phyloP scores from a whole-genome alignment of 1,140 invertebrate genomes.

The Matsumurasca onukii region DNA sequence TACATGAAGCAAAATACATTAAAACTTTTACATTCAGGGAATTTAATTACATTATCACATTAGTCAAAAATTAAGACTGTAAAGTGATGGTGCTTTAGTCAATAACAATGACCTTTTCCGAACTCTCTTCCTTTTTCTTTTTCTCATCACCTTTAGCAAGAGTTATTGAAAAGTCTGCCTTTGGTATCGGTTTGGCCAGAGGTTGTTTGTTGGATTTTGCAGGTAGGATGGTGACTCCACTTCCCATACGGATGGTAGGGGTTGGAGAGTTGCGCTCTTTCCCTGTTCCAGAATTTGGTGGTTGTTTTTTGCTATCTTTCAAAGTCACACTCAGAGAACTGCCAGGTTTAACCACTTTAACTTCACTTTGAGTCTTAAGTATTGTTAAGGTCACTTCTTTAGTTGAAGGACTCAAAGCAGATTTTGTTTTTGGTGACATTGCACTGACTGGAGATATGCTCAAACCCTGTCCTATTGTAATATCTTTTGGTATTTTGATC shows the following conservation, averaged over 20 bases:
- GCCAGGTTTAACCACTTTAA: background rate
- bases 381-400: slow-evolving; percentile 23
- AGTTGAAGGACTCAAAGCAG: slow-evolving; percentile 12
- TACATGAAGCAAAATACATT: too few species aligned
- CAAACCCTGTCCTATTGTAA: slow-evolving; percentile 13
- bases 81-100: background rate
- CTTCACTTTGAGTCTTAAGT: background rate
- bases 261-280: background rate
- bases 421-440: slow-evolving; percentile 4
- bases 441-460: slow-evolving; percentile 16
- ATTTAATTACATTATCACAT: too few species aligned
- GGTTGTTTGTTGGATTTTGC: background rate
- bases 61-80: background rate
- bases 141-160: background rate
- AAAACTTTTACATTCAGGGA: too few species aligned
- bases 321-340: slow-evolving; percentile 17
- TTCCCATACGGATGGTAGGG: background rate
- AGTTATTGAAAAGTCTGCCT: slow-evolving; percentile 18
- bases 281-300: background rate
- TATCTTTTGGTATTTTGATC: slow-evolving; percentile 28
- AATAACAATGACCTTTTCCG: slow-evolving; percentile 12
- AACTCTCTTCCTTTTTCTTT: slow-evolving; percentile 13
- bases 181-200: slow-evolving; percentile 2
- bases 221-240: slow-evolving; percentile 2
- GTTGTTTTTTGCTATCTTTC: background rate